phyloP scores from a whole-genome alignment of 2,888 invertebrate species.

The Pollenia griseotomentosa region DNA sequence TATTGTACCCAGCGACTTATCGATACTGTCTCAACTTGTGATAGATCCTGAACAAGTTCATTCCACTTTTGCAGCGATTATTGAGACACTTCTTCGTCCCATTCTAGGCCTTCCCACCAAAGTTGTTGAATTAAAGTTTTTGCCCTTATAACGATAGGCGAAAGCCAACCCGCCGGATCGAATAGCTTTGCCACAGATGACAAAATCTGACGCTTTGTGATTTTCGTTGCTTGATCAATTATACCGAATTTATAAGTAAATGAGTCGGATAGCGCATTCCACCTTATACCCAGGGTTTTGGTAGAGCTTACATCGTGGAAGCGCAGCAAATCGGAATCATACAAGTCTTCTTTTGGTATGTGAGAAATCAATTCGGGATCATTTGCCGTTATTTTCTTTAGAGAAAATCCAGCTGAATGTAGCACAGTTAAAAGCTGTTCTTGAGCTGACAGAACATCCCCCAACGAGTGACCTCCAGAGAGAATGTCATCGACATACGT shows the following conservation, averaged over 20 bases:
- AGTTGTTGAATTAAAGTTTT: too few relatives aligned
- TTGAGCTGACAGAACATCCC: too few relatives aligned
- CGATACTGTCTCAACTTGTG: not conserved
- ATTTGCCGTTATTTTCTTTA: too few relatives aligned
- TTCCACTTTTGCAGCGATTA: constrained; percentile 6
- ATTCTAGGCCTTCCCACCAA: not conserved
- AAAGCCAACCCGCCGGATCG: not conserved
- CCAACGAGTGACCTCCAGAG: too few relatives aligned
- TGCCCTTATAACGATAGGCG: too few relatives aligned
- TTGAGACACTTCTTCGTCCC: not conserved
- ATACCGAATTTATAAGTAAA: not conserved
- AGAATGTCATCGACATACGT: too few relatives aligned
- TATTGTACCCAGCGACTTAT: too few relatives aligned
- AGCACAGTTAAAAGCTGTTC: too few relatives aligned
- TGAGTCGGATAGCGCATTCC: not conserved
- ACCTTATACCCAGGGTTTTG: not conserved
- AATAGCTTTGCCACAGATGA: not conserved
- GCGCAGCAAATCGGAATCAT: not conserved
- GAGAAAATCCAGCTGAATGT: too few relatives aligned
- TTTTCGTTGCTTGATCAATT: not conserved
- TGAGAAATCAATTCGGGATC: too few relatives aligned
- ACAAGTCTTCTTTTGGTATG: not conserved
- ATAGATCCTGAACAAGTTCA: not conserved
- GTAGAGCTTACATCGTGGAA: not conserved
- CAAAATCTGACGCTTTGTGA: not conserved